Evolutionary conservation across 2,797 vertebrate species (phyloP).

Genomic region (Melanotaenia pygmaea): DNA sequence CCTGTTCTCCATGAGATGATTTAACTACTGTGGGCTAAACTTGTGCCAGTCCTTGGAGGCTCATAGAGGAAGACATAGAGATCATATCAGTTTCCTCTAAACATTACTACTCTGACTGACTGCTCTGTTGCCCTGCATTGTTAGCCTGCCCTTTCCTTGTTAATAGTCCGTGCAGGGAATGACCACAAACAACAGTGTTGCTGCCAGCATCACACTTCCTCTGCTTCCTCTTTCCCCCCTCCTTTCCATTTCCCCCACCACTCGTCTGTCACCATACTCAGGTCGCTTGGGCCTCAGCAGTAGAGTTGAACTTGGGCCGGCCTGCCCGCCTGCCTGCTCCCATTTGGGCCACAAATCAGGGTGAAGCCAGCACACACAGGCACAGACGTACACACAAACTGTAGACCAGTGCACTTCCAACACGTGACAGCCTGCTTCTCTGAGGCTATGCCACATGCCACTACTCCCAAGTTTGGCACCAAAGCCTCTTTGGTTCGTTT

Average conservation of each 20-base stretch:
- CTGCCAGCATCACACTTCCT: slow-evolving; percentile 65
- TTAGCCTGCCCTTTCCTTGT: slow-evolving; percentile 65
- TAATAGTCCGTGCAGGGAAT: slow-evolving; percentile 67
- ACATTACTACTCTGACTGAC: slow-evolving; percentile 48
- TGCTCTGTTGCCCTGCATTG: slow-evolving; percentile 57
- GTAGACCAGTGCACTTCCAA: slow-evolving; percentile 29
- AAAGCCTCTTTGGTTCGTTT: slow-evolving; percentile 17
- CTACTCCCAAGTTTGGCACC: slow-evolving; percentile 48
- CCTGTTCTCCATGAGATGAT: neutral
- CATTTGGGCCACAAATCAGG: slow-evolving; percentile 67
- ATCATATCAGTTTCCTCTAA: slow-evolving; percentile 78
- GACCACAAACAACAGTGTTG: slow-evolving; percentile 54
- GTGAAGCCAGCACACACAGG: slow-evolving; percentile 19
- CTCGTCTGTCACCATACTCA: slow-evolving; percentile 54
- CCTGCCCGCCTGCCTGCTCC: slow-evolving; percentile 51
- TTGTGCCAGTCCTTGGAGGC: slow-evolving; percentile 61
- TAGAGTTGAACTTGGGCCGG: slow-evolving; percentile 47
- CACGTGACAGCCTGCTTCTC: slow-evolving; percentile 56
- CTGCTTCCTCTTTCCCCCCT: slow-evolving; percentile 29
- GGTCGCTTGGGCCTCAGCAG: slow-evolving; percentile 41
- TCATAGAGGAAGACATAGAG: slow-evolving; percentile 78
- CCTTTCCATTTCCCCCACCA: neutral
- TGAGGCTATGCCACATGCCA: slow-evolving; percentile 59
- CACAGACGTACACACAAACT: slow-evolving; percentile 23
- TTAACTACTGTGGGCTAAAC: slow-evolving; percentile 21